Percentiles rank a stretch among this genome's conserved stretches.
phyloP scores from a whole-genome alignment of 2,113 vertebrate species.

The Gambusia affinis region DNA sequence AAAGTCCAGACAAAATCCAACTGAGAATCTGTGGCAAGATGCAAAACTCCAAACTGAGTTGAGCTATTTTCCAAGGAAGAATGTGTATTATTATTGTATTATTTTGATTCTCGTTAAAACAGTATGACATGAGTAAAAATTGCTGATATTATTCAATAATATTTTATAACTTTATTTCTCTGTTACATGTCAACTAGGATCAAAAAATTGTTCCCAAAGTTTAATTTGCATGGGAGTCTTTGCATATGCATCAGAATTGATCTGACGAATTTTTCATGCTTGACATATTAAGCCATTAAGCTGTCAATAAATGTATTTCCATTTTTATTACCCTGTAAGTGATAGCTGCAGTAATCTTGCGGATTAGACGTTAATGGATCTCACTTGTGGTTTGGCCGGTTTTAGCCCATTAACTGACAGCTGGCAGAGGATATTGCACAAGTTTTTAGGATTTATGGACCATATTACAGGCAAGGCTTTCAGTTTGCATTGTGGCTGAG shows the following conservation, averaged over 20 bases:
- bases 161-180: too few relatives aligned
- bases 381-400: constrained; percentile 28
- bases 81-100: not conserved
- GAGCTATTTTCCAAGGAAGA: not conserved
- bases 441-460: constrained; percentile 24
- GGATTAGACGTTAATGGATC: constrained; percentile 36
- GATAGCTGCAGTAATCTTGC: constrained; percentile 20
- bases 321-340: constrained; percentile 10
- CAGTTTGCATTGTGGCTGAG: constrained; percentile 11
- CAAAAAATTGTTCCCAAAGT: not conserved
- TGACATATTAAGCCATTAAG: constrained; percentile 11
- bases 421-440: not conserved
- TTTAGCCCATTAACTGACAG: constrained; percentile 25
- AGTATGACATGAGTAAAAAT: not conserved
- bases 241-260: not conserved
- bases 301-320: constrained; percentile 37
- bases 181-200: not conserved
- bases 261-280: not conserved
- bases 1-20: too few relatives aligned
- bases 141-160: not conserved
- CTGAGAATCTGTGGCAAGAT: too few relatives aligned
- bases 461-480: constrained; percentile 11
- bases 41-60: not conserved
- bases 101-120: not conserved
- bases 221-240: not conserved